Base-by-base conservation (phyloP, 2,888 invertebrate species). In the Drosophila borealis region DNA sequence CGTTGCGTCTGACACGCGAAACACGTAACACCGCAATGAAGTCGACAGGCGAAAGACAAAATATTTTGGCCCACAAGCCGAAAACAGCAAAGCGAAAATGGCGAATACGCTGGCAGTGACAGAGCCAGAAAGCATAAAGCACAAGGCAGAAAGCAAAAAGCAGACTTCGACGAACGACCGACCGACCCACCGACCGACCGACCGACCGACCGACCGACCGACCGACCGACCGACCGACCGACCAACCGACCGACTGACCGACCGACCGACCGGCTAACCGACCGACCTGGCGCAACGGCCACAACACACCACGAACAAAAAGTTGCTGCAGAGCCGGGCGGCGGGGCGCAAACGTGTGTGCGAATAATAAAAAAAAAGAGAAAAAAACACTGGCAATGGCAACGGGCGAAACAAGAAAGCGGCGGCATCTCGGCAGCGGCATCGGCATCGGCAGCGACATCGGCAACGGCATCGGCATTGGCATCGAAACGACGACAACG, bases 11-110 rank as follows among this genome's bases (percentile, higher is more conserved):
- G 90, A 90, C 91, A 92, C 92, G 91, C 92, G 90, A 90, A 91
- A 92, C 92, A 91, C 91, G 92, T 92, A 92, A 92, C 91, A 92
- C 91, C 92, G 92, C 92, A 92, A 92, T 92, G 92, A 92, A 81
- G 88, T 79, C 88, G 71, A 76, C 83, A 83, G 78, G 67, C 74
- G 64, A 74, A 77, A 82, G 83, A 74, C 76, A 76, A 81, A 76
- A 80, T 80, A 81, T 86, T 81, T 81, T 87, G 89, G 89, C 82
- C 87, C 83, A 85, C 82, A 81, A 83, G 83, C 86, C 83, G 83
- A 86, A 88, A 80, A 70, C 73, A 70, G 80, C 76, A 64, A 79
- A 81, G 74, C 79, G 76, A 83, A 86, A 83, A 86, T 80, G 78
- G 80, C 72, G 72, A 80, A 74, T 51, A 67, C 73, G 73, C 56